Conservation (phyloP, 2,797 vertebrate genomes). For the Crypturellus tataupa region DNA sequence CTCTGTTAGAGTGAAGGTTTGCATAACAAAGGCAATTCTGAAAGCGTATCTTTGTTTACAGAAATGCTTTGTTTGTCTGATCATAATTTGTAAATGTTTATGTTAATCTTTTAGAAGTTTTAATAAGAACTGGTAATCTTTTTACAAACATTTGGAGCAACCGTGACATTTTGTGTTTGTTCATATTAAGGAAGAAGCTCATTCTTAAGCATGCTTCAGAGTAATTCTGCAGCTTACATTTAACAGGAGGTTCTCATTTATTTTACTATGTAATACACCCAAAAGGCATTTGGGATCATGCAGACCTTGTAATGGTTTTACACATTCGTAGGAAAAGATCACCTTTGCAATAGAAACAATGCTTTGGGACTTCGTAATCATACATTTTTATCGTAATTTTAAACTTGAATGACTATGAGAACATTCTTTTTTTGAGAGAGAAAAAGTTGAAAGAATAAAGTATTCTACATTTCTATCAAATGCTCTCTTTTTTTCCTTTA, state of each 20-base stretch:
- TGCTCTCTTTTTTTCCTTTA: not conserved
- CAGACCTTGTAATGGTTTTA: not conserved
- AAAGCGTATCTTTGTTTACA: not conserved
- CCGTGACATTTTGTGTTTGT: not conserved
- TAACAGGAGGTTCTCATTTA: not conserved
- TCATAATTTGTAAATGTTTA: not conserved
- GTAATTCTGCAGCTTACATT: not conserved
- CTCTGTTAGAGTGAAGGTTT: not conserved
- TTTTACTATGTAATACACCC: not conserved
- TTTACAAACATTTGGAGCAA: not conserved
- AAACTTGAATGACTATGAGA: not conserved
- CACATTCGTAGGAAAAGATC: not conserved
- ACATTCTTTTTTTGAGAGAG: not conserved
- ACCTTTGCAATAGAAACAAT: not conserved
- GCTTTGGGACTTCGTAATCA: not conserved
- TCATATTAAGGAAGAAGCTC: constrained; percentile 2
- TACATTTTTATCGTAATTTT: not conserved
- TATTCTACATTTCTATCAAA: not conserved
- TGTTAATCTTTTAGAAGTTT: not conserved
- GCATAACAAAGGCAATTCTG: not conserved
- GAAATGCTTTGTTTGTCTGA: not conserved
- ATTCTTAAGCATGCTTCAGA: not conserved
- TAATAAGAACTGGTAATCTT: not conserved
- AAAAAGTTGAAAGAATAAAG: not conserved
- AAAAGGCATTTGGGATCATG: not conserved